A percentile compares a stretch with the other conserved stretches of the same genome.
phyloP scores from a whole-genome alignment of 1,140 invertebrate genomes.

The Latrodectus geometricus region DNA sequence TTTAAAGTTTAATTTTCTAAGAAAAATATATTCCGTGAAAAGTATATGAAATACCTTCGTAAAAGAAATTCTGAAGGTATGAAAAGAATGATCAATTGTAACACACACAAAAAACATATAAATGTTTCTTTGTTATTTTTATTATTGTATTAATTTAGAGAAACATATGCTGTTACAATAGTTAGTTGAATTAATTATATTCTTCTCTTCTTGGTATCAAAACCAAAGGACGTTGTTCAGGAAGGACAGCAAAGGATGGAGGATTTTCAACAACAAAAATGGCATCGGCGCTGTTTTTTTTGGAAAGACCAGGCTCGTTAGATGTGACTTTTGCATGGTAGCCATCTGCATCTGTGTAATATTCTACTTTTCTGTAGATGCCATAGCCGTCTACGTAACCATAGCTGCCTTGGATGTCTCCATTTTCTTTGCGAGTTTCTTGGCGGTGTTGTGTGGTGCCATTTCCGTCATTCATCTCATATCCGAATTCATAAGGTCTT shows the following conservation, averaged over 20 bases:
- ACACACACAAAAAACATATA: no score
- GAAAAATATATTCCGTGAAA: no score
- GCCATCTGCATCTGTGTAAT: slow-evolving; percentile 62
- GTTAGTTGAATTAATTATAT: no score
- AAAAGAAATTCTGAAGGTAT: no score
- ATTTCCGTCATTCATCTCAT: slow-evolving; percentile 38
- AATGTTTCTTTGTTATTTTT: no score
- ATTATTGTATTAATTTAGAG: no score
- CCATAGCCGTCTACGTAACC: slow-evolving; percentile 61
- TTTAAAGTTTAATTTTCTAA: no score
- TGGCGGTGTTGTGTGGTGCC: slow-evolving; percentile 54
- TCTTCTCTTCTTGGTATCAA: no score
- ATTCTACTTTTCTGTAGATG: slow-evolving; percentile 61
- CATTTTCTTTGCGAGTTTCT: slow-evolving; percentile 62
- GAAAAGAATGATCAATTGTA: no score
- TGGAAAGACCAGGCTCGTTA: slow-evolving; percentile 63
- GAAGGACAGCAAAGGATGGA: neutral
- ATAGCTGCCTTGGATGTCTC: slow-evolving; percentile 63
- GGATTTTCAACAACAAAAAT: slow-evolving; percentile 44
- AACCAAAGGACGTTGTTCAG: no score
- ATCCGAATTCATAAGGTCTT: slow-evolving; percentile 35
- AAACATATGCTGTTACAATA: no score
- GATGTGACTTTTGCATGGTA: slow-evolving; percentile 63
- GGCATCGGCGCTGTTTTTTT: slow-evolving; percentile 61
- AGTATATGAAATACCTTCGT: no score